These are phyloP conservation scores for Margarornis squamiger DNA, from an alignment of 2,797 vertebrate species.

Conservation along the genomic window DNA sequence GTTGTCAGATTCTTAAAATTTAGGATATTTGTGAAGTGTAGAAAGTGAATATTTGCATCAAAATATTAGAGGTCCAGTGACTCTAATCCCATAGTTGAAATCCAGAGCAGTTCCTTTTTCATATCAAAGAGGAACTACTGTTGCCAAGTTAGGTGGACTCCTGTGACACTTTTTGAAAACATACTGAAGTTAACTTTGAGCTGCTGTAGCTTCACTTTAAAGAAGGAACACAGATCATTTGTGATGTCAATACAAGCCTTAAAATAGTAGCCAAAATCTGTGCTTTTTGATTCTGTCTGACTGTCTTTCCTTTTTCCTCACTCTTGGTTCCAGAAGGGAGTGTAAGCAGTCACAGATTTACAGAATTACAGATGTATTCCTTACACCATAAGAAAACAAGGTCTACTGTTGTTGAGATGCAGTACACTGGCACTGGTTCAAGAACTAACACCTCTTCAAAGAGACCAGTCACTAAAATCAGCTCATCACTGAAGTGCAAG, in stretches of 20 bases:
- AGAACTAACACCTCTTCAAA: slow-evolving; percentile 51
- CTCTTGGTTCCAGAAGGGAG: slow-evolving; percentile 48
- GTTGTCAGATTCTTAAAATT: background rate
- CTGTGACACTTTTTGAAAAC: background rate
- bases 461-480: slow-evolving; percentile 47
- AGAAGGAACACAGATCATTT: slow-evolving; percentile 54
- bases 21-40: background rate
- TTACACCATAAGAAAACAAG: slow-evolving; percentile 53
- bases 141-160: slow-evolving; percentile 39
- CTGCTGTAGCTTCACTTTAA: slow-evolving; percentile 30
- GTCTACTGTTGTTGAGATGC: slow-evolving; percentile 47
- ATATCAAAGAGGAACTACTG: background rate
- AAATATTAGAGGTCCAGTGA: background rate
- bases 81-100: background rate
- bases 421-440: slow-evolving; percentile 23
- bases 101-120: background rate
- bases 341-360: slow-evolving; percentile 56
- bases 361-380: slow-evolving; percentile 63
- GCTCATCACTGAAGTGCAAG: background rate
- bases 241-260: slow-evolving; percentile 59
- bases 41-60: background rate
- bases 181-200: slow-evolving; percentile 46
- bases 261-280: slow-evolving; percentile 69
- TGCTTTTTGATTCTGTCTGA: slow-evolving; percentile 61
- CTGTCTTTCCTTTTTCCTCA: slow-evolving; percentile 59